A percentile compares a stretch with the other conserved stretches of the same genome.
phyloP scores from a whole-genome alignment of 1,140 invertebrate species.

The Drosophila parabipectinata region DNA sequence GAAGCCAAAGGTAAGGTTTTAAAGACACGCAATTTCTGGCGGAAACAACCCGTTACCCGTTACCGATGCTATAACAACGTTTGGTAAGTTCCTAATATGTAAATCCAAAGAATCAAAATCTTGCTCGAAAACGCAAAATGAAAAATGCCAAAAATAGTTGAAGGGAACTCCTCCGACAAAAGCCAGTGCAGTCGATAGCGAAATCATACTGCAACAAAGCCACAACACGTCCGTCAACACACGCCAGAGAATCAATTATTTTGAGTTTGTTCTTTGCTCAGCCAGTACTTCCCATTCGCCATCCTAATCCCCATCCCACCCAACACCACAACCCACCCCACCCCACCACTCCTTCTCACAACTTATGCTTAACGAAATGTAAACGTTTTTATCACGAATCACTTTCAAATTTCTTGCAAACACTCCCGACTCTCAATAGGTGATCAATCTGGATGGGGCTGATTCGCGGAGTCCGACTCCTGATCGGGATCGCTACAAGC shows the following conservation, averaged over 20 bases:
- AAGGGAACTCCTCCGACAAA: conserved; percentile 17
- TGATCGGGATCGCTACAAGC: conserved; percentile 84
- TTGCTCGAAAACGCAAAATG: conserved; percentile 72
- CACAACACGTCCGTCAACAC: conserved; percentile 84
- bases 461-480: conserved; percentile 87
- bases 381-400: conserved; percentile 71
- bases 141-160: conserved; percentile 10
- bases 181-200: conserved; percentile 47
- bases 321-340: neutral
- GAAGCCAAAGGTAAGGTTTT: conserved; percentile 78
- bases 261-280: conserved; percentile 14
- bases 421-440: conserved; percentile 73
- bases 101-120: conserved; percentile 58
- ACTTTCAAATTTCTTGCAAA: conserved; percentile 76
- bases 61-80: conserved; percentile 80
- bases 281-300: neutral
- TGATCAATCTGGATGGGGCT: conserved; percentile 85
- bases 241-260: conserved; percentile 71
- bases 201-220: conserved; percentile 35
- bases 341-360: conserved; percentile 34
- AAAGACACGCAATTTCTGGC: conserved; percentile 61
- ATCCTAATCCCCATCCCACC: conserved; percentile 9
- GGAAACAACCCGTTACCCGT: conserved; percentile 54
- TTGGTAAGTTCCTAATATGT: conserved; percentile 83
- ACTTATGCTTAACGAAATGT: conserved; percentile 64